Base-by-base conservation (phyloP, 2,797 vertebrate species). In the Rhinella marina region DNA sequence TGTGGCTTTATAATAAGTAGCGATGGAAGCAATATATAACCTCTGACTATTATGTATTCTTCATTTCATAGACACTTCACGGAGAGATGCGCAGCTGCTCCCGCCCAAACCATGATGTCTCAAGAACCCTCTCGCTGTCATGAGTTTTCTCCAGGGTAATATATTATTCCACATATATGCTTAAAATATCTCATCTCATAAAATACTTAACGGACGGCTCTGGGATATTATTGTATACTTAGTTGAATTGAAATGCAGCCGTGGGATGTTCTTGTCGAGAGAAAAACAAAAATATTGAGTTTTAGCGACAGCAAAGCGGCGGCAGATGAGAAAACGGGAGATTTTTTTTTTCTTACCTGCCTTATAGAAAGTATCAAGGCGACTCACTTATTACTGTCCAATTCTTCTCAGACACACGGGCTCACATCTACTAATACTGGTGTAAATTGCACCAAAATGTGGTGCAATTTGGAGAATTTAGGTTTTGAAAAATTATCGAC, bases 121-220 rank as follows among this genome's bases (percentile, higher is more conserved):
- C 76, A 85, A 85, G 87, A 85, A 72, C 77, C 52, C 82, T 85
- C 57, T 88, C 76, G 76, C 25, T 81, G 82, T 85, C 77, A 73
- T 85, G 3, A 11, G 25, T 29, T 85, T 81, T 56, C 87, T 85
- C 82, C 61, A 8, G 64, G 64, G 82, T 82, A 85, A 85, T 88
- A 61, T 80, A 73, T 80, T 77, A 84, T 88, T 78, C 81, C 81
- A 78, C 82, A 84, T 68, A 88, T 59, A 72, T 84, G 87, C 82
- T 80, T 80, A 84, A 84, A 88, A 88, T 85, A 88, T 85, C 82
- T 56, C 66, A 1, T 64, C 75, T 88, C 82, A 84, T 84, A 54
- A 88, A 84, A 88, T 80, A 80, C 82, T 61, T 78, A 82, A 84
- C 61, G 57, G 64, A 19, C 17, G 56, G 27, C 50, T 81, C 56